Evolutionary conservation across 2,113 vertebrate species (phyloP).

Genomic region (Canis aureus): DNA sequence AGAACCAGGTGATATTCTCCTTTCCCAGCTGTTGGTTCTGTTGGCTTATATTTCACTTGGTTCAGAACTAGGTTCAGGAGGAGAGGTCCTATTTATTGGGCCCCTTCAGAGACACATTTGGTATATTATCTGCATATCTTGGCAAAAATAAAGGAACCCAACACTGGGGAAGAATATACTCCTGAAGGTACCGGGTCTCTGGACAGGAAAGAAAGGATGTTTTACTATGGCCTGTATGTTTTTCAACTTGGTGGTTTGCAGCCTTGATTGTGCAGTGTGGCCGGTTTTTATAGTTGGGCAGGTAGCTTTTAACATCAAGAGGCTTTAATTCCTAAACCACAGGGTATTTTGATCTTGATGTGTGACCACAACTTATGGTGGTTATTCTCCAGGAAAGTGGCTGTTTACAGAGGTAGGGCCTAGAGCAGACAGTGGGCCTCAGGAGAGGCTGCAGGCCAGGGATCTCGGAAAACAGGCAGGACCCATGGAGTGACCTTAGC

Average conservation of each 20-base stretch:
- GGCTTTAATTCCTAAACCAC: conserved; percentile 70
- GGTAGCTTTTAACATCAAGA: conserved; percentile 68
- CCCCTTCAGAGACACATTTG: neutral
- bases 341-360: conserved; percentile 58
- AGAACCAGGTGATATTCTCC: neutral
- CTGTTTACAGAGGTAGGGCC: conserved; percentile 21
- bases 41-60: neutral
- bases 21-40: neutral
- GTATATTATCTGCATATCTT: neutral
- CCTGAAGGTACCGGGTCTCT: neutral
- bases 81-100: neutral
- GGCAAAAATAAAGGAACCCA: neutral
- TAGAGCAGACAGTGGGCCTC: neutral
- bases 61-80: neutral
- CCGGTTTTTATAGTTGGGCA: conserved; percentile 49
- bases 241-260: conserved; percentile 39
- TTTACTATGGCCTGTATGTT: neutral
- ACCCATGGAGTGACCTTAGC: neutral
- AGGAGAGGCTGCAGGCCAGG: neutral
- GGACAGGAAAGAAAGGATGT: neutral
- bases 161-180: neutral
- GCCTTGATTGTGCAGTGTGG: neutral
- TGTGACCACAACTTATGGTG: conserved; percentile 25
- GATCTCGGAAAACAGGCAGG: neutral
- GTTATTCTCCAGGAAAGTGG: conserved; percentile 30